A percentile compares a stretch with the other conserved stretches of the same genome.
These are phyloP conservation scores for Dryobotodes eremita DNA, from an alignment of 2,888 invertebrate species.

Conservation along the genomic window DNA sequence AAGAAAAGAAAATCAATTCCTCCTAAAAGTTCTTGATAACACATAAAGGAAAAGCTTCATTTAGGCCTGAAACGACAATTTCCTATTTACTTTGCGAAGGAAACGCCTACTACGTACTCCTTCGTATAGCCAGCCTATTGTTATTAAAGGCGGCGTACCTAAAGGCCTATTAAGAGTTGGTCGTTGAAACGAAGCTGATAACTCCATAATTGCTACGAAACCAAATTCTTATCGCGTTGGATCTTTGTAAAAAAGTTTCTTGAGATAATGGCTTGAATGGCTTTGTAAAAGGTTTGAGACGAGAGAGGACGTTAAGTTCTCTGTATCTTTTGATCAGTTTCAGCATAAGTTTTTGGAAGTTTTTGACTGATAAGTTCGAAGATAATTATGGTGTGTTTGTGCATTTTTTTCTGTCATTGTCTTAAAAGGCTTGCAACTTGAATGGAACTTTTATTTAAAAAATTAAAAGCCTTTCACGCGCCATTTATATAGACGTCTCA, in stretches of 20 bases:
- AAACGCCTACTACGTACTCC: slow-evolving; percentile 23
- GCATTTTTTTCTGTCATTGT: not conserved
- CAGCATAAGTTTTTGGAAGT: slow-evolving; percentile 40
- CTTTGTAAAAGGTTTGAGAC: slow-evolving; percentile 64
- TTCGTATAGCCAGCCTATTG: slow-evolving; percentile 30
- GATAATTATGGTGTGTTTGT: slow-evolving; percentile 10
- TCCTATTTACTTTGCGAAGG: slow-evolving; percentile 37
- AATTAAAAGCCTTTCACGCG: not conserved
- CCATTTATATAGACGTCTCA: not conserved
- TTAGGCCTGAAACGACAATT: slow-evolving; percentile 14
- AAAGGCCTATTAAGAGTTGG: slow-evolving; percentile 34
- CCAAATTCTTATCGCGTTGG: slow-evolving; percentile 60
- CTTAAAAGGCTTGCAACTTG: not conserved
- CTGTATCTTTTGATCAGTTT: slow-evolving; percentile 50
- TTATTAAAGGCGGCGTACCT: slow-evolving; percentile 23
- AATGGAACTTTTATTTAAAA: not conserved
- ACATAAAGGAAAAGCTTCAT: slow-evolving; percentile 31
- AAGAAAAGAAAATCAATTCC: slow-evolving; percentile 20
- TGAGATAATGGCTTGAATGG: slow-evolving; percentile 58
- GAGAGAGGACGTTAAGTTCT: slow-evolving; percentile 61
- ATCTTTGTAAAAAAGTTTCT: slow-evolving; percentile 64
- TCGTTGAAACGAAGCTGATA: slow-evolving; percentile 51
- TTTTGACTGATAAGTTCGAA: slow-evolving; percentile 25
- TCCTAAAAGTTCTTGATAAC: slow-evolving; percentile 1
- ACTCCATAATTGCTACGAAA: slow-evolving; percentile 64